Base-by-base conservation (phyloP, 2,797 vertebrate genomes). In the Pipistrellus pipistrellus region DNA sequence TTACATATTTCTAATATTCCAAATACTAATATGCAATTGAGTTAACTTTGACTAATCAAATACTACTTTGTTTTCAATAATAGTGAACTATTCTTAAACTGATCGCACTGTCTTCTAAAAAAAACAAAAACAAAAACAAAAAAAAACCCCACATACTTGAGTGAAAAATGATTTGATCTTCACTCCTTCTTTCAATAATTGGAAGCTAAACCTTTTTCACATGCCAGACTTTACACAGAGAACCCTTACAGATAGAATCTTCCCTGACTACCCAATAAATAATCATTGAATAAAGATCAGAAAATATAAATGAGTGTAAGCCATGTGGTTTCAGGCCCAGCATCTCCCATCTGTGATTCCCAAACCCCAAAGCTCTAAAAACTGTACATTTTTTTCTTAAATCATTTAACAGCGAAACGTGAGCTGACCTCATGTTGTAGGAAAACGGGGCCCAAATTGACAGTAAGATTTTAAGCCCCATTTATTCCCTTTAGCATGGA, bases 361-460 rank as follows among this genome's bases (percentile, higher is more conserved):
- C 38, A 90, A 94, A 91, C 82, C 13, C 14, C 23, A 48, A 89
- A 78, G 21, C 35, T 94, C 92, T 89, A 44, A 91, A 94, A 83
- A 93, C 5, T 25, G 6, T 6, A n/a, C 14, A 15, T 41, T 38
- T 85, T 85, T 82, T 77, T 72, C 83, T 83, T 75, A 85, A 88
- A 57, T 78, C 20, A n/a, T 90, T 93, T 88, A 71, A 59, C 35
- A 83, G 53, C 44, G 93, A 94, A 95, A 80, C 4, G 14, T 27
- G 27, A 91, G 48, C 38, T 87, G 59, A 72, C 77, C 48, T 84
- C 53, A 77, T 72, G 80, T 85, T 90, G 41, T 21, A 72, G 46
- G 27, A 38, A 83, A 94, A 69, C 13, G 91, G 25, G 30, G 69
- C 30, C 48, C 57, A 25, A 91, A 88, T 12, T 44, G n/a, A 91